phyloP scores from a whole-genome alignment of 2,888 invertebrate species.

The Malthinus seriepunctatus region DNA sequence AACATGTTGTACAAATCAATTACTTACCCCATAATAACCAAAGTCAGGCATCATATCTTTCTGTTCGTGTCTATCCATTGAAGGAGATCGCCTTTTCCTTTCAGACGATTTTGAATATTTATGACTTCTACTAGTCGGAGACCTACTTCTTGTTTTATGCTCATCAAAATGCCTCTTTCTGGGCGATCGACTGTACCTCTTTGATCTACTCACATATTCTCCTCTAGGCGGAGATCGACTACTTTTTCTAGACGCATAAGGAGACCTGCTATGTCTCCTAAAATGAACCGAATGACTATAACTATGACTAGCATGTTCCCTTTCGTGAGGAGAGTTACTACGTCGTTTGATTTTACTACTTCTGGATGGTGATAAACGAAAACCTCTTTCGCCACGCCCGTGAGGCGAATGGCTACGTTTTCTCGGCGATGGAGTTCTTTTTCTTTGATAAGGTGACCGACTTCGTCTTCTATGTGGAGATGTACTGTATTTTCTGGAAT shows the following conservation, averaged over 20 bases:
- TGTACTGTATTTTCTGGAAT: slow-evolving; percentile 5
- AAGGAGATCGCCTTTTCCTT: neutral
- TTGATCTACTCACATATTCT: neutral
- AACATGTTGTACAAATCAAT: neutral
- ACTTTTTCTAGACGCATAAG: slow-evolving; percentile 7
- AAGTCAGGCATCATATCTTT: slow-evolving; percentile 9
- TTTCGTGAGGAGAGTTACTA: slow-evolving; percentile 16
- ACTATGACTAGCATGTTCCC: slow-evolving; percentile 4
- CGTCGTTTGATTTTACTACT: slow-evolving; percentile 6
- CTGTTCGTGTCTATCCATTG: neutral
- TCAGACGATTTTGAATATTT: slow-evolving; percentile 12
- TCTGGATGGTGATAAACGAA: neutral
- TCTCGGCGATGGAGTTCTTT: slow-evolving; percentile 10
- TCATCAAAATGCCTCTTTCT: neutral
- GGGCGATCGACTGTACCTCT: neutral
- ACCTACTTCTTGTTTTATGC: neutral
- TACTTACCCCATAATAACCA: slow-evolving; percentile 22
- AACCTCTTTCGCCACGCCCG: neutral
- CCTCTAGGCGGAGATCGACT: slow-evolving; percentile 7
- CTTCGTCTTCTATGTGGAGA: slow-evolving; percentile 13
- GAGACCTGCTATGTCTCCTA: slow-evolving; percentile 16
- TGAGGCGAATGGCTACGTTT: slow-evolving; percentile 15
- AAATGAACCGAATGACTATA: slow-evolving; percentile 15
- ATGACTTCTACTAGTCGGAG: neutral
- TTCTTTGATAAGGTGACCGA: slow-evolving; percentile 14